Percentiles rank a stretch among this genome's conserved stretches.
Conservation (phyloP, 23 tunicate species). For the Ciona savignyi region DNA sequence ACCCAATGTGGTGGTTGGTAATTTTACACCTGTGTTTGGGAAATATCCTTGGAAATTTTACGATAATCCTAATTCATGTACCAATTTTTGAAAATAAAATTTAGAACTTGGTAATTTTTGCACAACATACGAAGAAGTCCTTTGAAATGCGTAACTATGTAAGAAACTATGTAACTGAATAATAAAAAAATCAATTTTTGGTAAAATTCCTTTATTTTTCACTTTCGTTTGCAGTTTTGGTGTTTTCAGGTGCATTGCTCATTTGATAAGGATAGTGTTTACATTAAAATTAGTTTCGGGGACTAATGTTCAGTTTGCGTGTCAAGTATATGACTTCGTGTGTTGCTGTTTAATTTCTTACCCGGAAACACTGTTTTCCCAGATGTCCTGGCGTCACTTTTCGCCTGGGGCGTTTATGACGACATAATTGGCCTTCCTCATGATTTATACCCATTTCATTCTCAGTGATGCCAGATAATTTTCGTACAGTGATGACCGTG, state of each 20-base stretch:
- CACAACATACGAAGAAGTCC: neutral
- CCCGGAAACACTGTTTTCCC: neutral
- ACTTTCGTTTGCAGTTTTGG: neutral
- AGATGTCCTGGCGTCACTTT: neutral
- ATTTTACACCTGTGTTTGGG: neutral
- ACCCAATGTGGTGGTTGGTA: too few species aligned
- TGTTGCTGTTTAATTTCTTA: too few species aligned
- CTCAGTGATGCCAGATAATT: neutral
- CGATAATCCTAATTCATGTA: too few species aligned
- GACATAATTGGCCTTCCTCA: neutral
- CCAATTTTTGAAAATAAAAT: too few species aligned
- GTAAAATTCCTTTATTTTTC: neutral
- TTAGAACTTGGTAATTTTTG: neutral
- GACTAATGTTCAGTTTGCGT: too few species aligned
- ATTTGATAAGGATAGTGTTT: neutral
- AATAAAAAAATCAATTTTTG: too few species aligned
- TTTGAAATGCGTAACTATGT: neutral
- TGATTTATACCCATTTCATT: neutral
- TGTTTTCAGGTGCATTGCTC: neutral
- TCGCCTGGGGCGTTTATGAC: neutral
- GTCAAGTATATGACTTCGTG: too few species aligned
- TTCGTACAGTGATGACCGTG: neutral
- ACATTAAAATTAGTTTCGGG: neutral
- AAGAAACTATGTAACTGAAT: too few species aligned
- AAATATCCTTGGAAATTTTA: neutral